Percentiles rank a stretch among this genome's conserved stretches.
phyloP scores from a whole-genome alignment of 2,797 vertebrate species.

The Hypotaenidia philippensis region DNA sequence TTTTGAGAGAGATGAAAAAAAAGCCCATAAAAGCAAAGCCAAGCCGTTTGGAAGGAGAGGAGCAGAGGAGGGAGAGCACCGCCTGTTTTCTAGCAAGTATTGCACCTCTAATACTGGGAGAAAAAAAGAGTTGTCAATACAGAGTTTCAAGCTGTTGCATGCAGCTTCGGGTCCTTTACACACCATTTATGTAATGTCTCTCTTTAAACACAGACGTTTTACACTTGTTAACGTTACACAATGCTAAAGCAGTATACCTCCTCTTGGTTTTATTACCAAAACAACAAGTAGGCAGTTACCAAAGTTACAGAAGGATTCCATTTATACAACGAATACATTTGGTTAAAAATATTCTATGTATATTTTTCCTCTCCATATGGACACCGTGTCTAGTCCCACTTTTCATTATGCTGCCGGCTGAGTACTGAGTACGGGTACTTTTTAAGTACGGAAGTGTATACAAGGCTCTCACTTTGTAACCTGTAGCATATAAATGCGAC shows the following conservation, averaged over 20 bases:
- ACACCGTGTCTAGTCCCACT: slow-evolving; percentile 95
- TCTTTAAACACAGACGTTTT: slow-evolving; percentile 80
- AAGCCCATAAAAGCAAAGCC: background rate
- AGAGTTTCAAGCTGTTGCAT: slow-evolving; percentile 87
- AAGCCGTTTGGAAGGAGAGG: background rate
- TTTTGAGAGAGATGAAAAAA: background rate
- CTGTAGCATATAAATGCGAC: slow-evolving; percentile 99
- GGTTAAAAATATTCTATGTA: slow-evolving; percentile 85
- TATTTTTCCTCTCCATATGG: slow-evolving; percentile 93
- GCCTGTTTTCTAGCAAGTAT: slow-evolving; percentile 77
- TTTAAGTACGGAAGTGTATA: slow-evolving; percentile 98
- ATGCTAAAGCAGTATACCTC: slow-evolving; percentile 84
- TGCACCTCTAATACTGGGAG: slow-evolving; percentile 88
- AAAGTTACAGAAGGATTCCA: slow-evolving; percentile 87
- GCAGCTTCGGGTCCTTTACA: slow-evolving; percentile 81
- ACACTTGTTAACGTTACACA: slow-evolving; percentile 84
- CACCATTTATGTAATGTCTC: slow-evolving; percentile 81
- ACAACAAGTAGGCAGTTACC: slow-evolving; percentile 84
- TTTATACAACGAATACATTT: slow-evolving; percentile 85
- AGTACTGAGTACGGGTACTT: slow-evolving; percentile 98
- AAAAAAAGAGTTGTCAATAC: slow-evolving; percentile 60
- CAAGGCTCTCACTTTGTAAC: slow-evolving; percentile 99
- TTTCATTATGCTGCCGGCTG: slow-evolving; percentile 97
- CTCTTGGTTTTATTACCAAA: slow-evolving; percentile 84
- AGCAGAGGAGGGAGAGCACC: slow-evolving; percentile 70